Base-by-base conservation (phyloP, 1,140 invertebrate genomes). In the Laupala kohalensis region DNA sequence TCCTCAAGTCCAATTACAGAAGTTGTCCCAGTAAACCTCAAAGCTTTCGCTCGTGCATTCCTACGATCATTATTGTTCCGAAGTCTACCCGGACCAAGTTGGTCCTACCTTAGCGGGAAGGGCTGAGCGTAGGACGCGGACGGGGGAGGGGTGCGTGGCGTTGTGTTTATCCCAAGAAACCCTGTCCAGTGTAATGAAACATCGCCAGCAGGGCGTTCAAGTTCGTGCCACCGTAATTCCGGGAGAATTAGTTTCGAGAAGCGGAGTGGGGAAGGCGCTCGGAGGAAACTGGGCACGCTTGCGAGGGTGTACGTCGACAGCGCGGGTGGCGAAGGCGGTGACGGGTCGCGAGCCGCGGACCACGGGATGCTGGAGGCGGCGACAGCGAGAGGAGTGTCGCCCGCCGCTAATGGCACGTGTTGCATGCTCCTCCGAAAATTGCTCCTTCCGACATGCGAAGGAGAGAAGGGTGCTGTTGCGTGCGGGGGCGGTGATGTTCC, bases 161-260 rank as follows among this genome's bases (percentile, higher is more conserved):
- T 23, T 27, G 25, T 67, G 26, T 30, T 27, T 24, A 27, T 23
- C 23, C 68, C 24, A 26, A 37, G 68, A 37, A 37, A 24, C 27
- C 27, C 27, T 69, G 24, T 67, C 27, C 65, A 67, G 27, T 30
- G 68, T 37, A 24, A 23, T 24, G 37, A 30, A 24, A 24, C 13
- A 69, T 23, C 68, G 65, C 24, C 24, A 67, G 29, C 24, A 29
- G 27, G 29, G 29, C 37, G 25, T 25, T 19, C 75, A 74, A 76
- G 75, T 76, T 75, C 74, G 74, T 76, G 77, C 76, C 75, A 74
- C 74, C 76, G 73, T 78, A 77, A 76, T 77, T 75, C 76, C 74
- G 74, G 72, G 74, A 77, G 76, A 75, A 78, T 75, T 74, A 75
- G 77, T 77, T 77, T 78, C 77, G 74, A 74, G 76, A n/a, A n/a